These are phyloP conservation scores for Melolontha melolontha DNA, from an alignment of 2,888 invertebrate species.

Conservation along the genomic window DNA sequence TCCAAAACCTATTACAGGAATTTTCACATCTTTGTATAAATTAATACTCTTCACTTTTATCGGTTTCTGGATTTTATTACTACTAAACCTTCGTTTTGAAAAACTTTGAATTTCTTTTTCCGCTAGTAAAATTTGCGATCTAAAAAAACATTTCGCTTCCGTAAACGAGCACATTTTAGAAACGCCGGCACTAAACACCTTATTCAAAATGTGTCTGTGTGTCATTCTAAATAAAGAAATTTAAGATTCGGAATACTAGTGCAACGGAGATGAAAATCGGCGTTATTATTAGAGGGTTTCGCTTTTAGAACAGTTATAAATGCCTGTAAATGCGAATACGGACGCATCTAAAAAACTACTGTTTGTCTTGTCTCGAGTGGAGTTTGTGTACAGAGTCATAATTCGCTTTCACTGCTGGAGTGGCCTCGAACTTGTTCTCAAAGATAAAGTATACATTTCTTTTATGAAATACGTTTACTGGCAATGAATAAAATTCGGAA, in stretches of 20 bases:
- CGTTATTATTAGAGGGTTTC: conserved; percentile 35
- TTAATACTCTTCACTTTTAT: conserved; percentile 1
- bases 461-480: too few species aligned
- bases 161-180: conserved; percentile 44
- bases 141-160: conserved; percentile 43
- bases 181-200: conserved; percentile 7
- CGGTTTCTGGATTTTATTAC: conserved; percentile 7
- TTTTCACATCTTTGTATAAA: conserved; percentile 43
- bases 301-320: neutral
- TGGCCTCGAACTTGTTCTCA: too few species aligned
- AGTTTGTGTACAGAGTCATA: too few species aligned
- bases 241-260: neutral
- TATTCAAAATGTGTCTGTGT: conserved; percentile 13
- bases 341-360: too few species aligned
- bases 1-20: conserved; percentile 75
- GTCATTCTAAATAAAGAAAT: conserved; percentile 30
- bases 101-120: conserved; percentile 32
- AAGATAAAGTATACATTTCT: too few species aligned
- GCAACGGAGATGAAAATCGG: conserved; percentile 10
- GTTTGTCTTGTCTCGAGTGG: too few species aligned
- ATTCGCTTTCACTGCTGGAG: too few species aligned
- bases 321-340: too few species aligned
- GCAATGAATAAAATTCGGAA: too few species aligned
- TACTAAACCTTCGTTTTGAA: conserved; percentile 29
- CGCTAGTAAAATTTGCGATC: conserved; percentile 41